Conservation (phyloP, 2,113 vertebrate species). For the Hypocryptadius cinnamomeus region DNA sequence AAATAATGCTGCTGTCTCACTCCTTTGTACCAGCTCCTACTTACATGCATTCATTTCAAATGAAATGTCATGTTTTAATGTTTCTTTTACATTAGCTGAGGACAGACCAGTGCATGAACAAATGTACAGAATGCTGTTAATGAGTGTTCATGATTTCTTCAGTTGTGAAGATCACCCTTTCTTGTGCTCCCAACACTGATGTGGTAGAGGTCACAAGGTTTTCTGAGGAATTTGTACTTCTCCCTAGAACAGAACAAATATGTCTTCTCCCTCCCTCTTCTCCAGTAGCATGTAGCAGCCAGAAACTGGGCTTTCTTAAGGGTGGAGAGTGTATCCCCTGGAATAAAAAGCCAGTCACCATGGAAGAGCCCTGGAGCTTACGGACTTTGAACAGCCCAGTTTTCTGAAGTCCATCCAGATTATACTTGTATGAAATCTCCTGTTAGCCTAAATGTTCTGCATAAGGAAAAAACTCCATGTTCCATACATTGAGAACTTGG, state of each 20-base stretch:
- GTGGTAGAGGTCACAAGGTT: background rate
- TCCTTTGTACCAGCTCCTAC: background rate
- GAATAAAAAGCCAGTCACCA: background rate
- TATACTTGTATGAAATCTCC: background rate
- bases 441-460: background rate
- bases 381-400: background rate
- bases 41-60: background rate
- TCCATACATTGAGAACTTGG: background rate
- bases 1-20: background rate
- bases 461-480: background rate
- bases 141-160: background rate
- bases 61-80: background rate
- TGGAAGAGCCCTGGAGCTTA: background rate
- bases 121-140: background rate
- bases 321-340: background rate
- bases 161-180: background rate
- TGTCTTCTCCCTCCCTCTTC: background rate
- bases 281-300: background rate
- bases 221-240: background rate
- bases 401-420: background rate
- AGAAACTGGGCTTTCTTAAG: background rate
- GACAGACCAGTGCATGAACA: rapidly evolving
- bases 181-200: background rate
- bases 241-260: background rate
- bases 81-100: background rate